Conservation (phyloP, 2,888 invertebrate species). For the Laspeyria flexula region DNA sequence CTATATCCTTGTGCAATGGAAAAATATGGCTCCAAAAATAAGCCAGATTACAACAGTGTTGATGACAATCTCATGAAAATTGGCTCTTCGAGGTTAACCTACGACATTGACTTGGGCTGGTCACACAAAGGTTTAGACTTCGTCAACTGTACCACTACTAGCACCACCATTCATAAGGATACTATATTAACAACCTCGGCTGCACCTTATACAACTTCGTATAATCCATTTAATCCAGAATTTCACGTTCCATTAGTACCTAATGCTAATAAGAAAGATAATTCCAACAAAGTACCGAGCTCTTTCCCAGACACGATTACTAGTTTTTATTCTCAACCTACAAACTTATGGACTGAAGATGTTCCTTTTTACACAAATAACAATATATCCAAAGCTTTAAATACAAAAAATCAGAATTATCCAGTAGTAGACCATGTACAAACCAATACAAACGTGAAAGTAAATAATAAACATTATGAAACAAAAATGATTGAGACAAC, state of each 20-base stretch:
- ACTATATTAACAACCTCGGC: conserved; percentile 69
- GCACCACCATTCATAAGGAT: conserved; percentile 73
- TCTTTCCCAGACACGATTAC: conserved; percentile 75
- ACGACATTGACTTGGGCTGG: conserved; percentile 82
- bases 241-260: conserved; percentile 77
- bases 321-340: conserved; percentile 76
- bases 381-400: conserved; percentile 63
- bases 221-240: conserved; percentile 80
- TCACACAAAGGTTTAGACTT: conserved; percentile 82
- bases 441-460: conserved; percentile 56
- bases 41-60: conserved; percentile 72
- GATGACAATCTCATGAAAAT: conserved; percentile 82
- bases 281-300: conserved; percentile 62
- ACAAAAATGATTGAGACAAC: conserved; percentile 56
- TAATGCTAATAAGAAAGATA: conserved; percentile 70
- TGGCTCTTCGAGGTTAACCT: conserved; percentile 76
- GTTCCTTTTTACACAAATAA: conserved; percentile 74
- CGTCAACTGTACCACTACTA: conserved; percentile 70
- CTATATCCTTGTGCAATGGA: conserved; percentile 82
- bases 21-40: conserved; percentile 75
- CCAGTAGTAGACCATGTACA: conserved; percentile 59
- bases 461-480: conserved; percentile 65
- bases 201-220: conserved; percentile 68
- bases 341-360: conserved; percentile 78
- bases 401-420: conserved; percentile 71